These are phyloP conservation scores for Anadara kagoshimensis DNA, from an alignment of 1,140 invertebrate genomes.

Conservation along the genomic window DNA sequence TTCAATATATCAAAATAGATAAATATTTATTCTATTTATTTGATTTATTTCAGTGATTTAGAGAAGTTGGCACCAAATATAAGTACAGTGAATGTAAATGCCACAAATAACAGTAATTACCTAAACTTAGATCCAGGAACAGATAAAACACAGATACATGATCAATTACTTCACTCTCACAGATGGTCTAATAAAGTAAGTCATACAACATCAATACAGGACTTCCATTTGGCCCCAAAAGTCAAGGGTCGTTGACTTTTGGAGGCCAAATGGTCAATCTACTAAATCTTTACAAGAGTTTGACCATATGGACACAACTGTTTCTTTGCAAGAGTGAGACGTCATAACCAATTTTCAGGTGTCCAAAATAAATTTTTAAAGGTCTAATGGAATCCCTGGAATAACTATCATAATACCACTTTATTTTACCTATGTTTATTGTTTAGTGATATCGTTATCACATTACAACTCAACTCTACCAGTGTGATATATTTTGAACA, in stretches of 20 bases:
- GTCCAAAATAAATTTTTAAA: not conserved
- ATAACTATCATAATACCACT: not conserved
- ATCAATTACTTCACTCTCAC: constrained; percentile 63
- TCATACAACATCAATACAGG: not conserved
- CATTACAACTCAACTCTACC: no score
- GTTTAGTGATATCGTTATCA: not conserved
- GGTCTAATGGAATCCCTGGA: not conserved
- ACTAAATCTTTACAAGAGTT: not conserved
- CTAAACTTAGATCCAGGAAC: constrained; percentile 62
- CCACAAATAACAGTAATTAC: constrained; percentile 59
- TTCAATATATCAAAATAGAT: no score
- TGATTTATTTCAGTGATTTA: constrained; percentile 53
- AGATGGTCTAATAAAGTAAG: constrained; percentile 67
- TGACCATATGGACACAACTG: not conserved
- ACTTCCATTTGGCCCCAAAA: not conserved
- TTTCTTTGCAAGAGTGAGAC: no score
- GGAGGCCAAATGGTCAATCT: not conserved
- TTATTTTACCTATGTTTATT: not conserved
- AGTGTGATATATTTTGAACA: no score
- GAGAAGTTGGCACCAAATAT: constrained; percentile 56
- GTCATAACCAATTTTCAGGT: no score
- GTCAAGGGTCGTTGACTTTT: no score
- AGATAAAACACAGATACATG: constrained; percentile 61
- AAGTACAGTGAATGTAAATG: constrained; percentile 34
- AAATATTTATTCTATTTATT: not conserved